Conservation (phyloP, 2,797 vertebrate genomes). For the Rhinella marina region DNA sequence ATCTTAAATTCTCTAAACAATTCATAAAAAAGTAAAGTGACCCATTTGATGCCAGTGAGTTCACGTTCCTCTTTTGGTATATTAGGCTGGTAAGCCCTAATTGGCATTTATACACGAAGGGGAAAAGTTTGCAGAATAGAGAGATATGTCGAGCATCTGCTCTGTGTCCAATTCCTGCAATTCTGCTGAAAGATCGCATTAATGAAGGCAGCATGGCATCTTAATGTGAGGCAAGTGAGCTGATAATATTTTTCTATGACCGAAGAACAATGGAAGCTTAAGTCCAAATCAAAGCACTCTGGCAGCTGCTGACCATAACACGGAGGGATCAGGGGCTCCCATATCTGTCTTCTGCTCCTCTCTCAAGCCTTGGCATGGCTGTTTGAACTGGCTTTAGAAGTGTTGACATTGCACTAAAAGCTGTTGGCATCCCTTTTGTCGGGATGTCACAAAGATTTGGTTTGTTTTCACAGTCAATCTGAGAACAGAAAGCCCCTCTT, state of each 20-base stretch:
- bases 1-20: too few species aligned
- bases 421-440: constrained; percentile 72
- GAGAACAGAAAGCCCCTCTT: constrained; percentile 69
- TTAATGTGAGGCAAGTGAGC: constrained; percentile 33
- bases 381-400: constrained; percentile 71
- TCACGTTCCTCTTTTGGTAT: neutral
- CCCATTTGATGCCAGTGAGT: neutral
- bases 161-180: constrained; percentile 36
- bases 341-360: constrained; percentile 67
- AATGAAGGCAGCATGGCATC: constrained; percentile 25
- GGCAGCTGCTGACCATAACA: constrained; percentile 45
- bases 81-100: neutral
- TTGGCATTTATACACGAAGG: constrained; percentile 21
- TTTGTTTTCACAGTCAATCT: constrained; percentile 73
- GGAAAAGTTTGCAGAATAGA: constrained; percentile 15
- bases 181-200: constrained; percentile 40
- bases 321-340: constrained; percentile 24
- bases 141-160: constrained; percentile 36
- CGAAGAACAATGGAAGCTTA: constrained; percentile 39
- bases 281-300: constrained; percentile 22
- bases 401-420: constrained; percentile 72
- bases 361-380: constrained; percentile 66
- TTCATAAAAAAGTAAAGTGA: neutral
- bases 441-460: constrained; percentile 75
- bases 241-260: constrained; percentile 49